Evolutionary conservation across 2,797 vertebrate species (phyloP), one percentile per base, ranked within the genome.

Genomic region (Telmatherina bonti): DNA sequence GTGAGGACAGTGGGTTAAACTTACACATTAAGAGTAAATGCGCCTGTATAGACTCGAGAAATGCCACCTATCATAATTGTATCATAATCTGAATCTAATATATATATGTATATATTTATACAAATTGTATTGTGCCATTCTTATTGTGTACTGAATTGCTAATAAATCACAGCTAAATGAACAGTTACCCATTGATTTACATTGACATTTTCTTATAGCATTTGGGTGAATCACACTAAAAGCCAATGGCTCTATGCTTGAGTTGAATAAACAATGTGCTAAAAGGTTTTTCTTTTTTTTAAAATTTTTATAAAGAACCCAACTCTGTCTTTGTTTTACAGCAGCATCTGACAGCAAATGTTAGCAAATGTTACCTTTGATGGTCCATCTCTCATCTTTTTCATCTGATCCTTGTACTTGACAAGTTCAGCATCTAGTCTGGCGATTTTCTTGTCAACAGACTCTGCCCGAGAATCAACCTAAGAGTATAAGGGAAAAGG

Each of bases 351-450:
- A 49, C 2, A 15, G 5, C 2, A 27, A 57, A 27, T 69, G 81
- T 94, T 94, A 15, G 5, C 2, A 27, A 57, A 27, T 69, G 81
- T 94, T 94, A 98, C 98, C 96, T 99, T 99, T 69, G 97, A 96
- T 59, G 97, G 97, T 4, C 98, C 98, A 62, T 99, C 98, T 91
- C 95, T 96, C 98, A 99, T 99, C 90, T 99, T 99, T 85, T 99
- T 99, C 95, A 99, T 99, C 90, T 99, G 98, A 85, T 99, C 98
- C 88, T 97, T 99, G 84, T 99, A 99, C 74, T 99, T 99, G 47
- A 93, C 91, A 38, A 99, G 93, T 79, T 99, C 98, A 66, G 91
- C 94, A 92, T 99, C 98, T 65, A 99, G 94, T 72, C 94, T 95
- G 66, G 96, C 89, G 5, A 99, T 96, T 90, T 99, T 99, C 92